Base-by-base conservation (phyloP, 2,797 vertebrate species). In the Mus spretus region DNA sequence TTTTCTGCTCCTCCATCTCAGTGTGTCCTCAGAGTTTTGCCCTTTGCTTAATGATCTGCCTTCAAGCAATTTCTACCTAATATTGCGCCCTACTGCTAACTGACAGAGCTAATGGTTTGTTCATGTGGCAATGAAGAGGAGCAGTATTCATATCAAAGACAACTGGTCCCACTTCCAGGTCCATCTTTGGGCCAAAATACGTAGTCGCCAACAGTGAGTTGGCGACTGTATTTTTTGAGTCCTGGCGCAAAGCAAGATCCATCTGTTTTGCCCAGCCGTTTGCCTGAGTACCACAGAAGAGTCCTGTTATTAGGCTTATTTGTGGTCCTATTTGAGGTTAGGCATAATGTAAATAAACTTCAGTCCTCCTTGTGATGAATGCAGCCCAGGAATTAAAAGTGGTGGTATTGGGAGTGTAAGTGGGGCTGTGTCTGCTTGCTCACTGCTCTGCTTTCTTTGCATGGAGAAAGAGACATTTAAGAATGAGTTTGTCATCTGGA, bases 221-320 rank as follows among this genome's bases (percentile, higher is more conserved):
- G 98, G 98, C 96, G 96, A 98, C 98, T 97, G 91, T 97, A 93
- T 96, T 97, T 98, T 97, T 97, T 94, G 91, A 98, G 95, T 97
- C 82, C 98, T 98, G 98, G 98, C 97, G 94, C 97, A 98, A 97
- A 98, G 89, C 96, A 97, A 95, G 91, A 97, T 96, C 98, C 98
- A 98, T 98, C 98, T 98, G 98, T 97, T 98, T 98, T 98, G 97
- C 97, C 94, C 97, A 98, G 96, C 97, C 97, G 89, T 97, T 98
- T 98, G 96, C 96, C 84, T 97, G 97, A 97, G 94, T 97, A 96
- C 97, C 97, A 97, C 97, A 97, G 95, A 98, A 97, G 91, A 78
- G 95, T 97, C 92, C 92, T 96, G 93, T 98, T 97, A 98, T 97
- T 97, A 98, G 96, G 96, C 92, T 97, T 97, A 96, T 97, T 97